Evolutionary conservation across 2,888 invertebrate genomes (phyloP).

Genomic region (Noctua janthe): DNA sequence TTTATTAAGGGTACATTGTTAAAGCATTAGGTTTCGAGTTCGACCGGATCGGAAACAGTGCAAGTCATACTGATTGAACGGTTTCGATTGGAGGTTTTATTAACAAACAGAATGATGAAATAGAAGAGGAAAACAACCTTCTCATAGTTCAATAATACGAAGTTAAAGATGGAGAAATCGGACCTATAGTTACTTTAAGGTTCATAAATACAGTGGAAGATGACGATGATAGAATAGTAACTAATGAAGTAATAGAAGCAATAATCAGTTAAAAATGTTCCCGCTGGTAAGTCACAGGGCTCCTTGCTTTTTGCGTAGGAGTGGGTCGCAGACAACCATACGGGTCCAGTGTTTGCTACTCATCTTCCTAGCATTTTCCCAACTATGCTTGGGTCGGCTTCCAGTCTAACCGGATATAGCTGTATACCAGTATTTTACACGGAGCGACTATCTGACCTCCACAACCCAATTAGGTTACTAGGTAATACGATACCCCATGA

Average conservation of each 20-base stretch:
- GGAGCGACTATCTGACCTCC: no score
- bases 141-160: background rate
- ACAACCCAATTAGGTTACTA: no score
- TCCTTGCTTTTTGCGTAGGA: background rate
- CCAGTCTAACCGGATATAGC: no score
- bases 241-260: background rate
- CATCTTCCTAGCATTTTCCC: no score
- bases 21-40: slow-evolving; percentile 8
- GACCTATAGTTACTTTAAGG: background rate
- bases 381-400: no score
- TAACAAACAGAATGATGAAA: slow-evolving; percentile 36
- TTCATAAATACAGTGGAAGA: background rate
- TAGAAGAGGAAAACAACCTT: background rate
- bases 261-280: background rate
- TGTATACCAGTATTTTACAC: no score
- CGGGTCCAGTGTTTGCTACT: background rate
- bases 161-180: background rate
- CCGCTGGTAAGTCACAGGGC: background rate
- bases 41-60: slow-evolving; percentile 11
- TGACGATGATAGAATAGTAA: background rate
- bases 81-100: slow-evolving; percentile 5
- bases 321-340: background rate
- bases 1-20: slow-evolving; percentile 37
- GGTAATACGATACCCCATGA: no score
- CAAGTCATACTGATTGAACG: slow-evolving; percentile 53